phyloP scores from a whole-genome alignment of 2,797 vertebrate species.

The Takifugu ocellatus region DNA sequence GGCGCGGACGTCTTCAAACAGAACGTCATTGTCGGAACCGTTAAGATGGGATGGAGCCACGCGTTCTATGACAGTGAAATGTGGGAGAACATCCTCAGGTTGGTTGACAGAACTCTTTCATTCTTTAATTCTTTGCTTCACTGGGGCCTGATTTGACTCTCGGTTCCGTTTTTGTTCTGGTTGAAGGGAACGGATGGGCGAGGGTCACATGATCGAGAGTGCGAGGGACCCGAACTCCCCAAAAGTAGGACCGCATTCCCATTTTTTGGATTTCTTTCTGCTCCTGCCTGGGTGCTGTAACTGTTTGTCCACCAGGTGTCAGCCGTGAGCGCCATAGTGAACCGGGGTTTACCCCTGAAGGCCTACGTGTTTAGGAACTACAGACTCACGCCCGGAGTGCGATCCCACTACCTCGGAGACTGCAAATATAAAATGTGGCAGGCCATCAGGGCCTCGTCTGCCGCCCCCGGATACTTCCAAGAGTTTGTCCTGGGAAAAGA shows the following conservation, averaged over 20 bases:
- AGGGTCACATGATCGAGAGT: slow-evolving; percentile 89
- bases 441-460: slow-evolving; percentile 93
- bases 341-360: slow-evolving; percentile 88
- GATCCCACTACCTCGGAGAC: slow-evolving; percentile 87
- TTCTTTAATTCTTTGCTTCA: background rate
- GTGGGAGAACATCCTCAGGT: slow-evolving; percentile 97
- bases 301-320: slow-evolving; percentile 81
- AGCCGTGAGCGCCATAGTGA: slow-evolving; percentile 94
- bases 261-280: background rate
- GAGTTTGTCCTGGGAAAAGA: slow-evolving; percentile 89
- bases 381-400: slow-evolving; percentile 86
- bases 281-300: background rate
- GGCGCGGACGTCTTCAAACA: slow-evolving; percentile 96
- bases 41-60: slow-evolving; percentile 98
- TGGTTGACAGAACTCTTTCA: slow-evolving; percentile 52
- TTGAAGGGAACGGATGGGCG: slow-evolving; percentile 89
- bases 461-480: slow-evolving; percentile 94
- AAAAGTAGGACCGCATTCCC: slow-evolving; percentile 77
- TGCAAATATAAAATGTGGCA: slow-evolving; percentile 96
- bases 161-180: slow-evolving; percentile 5
- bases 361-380: slow-evolving; percentile 95
- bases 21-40: slow-evolving; percentile 93
- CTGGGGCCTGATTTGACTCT: background rate
- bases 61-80: slow-evolving; percentile 95
- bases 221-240: slow-evolving; percentile 87